Conservation (phyloP, 1,140 invertebrate species). For the Lethocerus indicus region DNA sequence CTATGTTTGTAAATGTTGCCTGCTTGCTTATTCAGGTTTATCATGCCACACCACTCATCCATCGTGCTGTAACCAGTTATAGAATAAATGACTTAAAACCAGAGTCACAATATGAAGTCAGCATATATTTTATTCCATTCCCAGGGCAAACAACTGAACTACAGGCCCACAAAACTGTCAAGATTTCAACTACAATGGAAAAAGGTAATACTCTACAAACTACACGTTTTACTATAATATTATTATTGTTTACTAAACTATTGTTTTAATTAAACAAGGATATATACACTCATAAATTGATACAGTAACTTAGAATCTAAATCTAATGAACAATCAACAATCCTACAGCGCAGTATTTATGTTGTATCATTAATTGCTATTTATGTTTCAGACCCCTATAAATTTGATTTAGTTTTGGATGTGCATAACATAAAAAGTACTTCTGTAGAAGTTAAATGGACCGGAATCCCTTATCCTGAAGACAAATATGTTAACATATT, state of each 20-base stretch:
- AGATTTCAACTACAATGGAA: conserved; percentile 35
- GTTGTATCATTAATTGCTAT: background rate
- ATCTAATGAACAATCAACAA: background rate
- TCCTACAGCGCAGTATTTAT: background rate
- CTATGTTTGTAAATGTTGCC: background rate
- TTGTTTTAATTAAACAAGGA: too few relatives aligned
- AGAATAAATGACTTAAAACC: conserved; percentile 52
- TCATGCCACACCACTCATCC: conserved; percentile 55
- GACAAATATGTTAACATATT: conserved; percentile 85
- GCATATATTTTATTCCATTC: conserved; percentile 59
- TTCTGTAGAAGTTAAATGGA: conserved; percentile 61
- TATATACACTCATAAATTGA: too few relatives aligned
- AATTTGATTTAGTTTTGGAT: conserved; percentile 59
- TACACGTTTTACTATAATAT: background rate
- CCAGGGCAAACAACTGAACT: conserved; percentile 53
- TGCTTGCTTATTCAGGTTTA: conserved; percentile 30
- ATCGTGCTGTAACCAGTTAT: conserved; percentile 52
- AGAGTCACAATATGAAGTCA: conserved; percentile 53
- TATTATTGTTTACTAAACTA: background rate
- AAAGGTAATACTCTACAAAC: too few relatives aligned
- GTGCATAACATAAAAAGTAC: conserved; percentile 53
- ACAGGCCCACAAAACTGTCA: conserved; percentile 44
- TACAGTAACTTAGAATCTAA: background rate
- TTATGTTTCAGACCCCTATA: conserved; percentile 45
- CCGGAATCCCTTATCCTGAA: conserved; percentile 65